Evolutionary conservation across 92 coral and sea anemone genomes (phyloP).

Genomic region (Nematostella vectensis): DNA sequence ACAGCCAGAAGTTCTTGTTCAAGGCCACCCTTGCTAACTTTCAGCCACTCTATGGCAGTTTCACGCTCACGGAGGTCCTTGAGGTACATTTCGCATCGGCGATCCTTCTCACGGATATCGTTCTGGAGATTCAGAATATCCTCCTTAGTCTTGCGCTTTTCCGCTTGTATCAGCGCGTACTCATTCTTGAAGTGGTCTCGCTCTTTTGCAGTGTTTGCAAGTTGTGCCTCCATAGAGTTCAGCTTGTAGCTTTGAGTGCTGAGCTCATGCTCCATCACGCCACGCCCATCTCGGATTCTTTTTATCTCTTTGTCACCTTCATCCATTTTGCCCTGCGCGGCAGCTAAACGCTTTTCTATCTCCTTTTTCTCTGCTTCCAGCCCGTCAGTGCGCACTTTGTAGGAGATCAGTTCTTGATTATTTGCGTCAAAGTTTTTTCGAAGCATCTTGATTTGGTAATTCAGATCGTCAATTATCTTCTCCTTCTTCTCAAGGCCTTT

Average conservation of each 20-base stretch:
- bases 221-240: constrained; percentile 78
- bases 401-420: constrained; percentile 66
- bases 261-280: constrained; percentile 71
- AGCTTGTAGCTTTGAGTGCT: constrained; percentile 59
- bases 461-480: constrained; percentile 48
- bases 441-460: constrained; percentile 57
- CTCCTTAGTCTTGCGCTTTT: constrained; percentile 72
- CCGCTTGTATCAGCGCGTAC: constrained; percentile 52
- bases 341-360: constrained; percentile 48
- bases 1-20: constrained; percentile 68
- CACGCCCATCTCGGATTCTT: constrained; percentile 65
- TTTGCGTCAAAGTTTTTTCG: constrained; percentile 72
- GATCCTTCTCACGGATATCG: constrained; percentile 74
- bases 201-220: constrained; percentile 70
- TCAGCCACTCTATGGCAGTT: constrained; percentile 56
- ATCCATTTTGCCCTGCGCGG: constrained; percentile 61
- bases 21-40: constrained; percentile 42
- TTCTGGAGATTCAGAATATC: constrained; percentile 70
- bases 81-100: constrained; percentile 46
- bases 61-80: constrained; percentile 77
- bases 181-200: constrained; percentile 91
- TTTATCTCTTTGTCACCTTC: constrained; percentile 66
- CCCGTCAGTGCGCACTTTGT: constrained; percentile 68
- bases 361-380: constrained; percentile 69
- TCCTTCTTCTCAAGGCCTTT: constrained; percentile 60